These are phyloP conservation scores for Diploscapter pachys DNA, from an alignment of 1,140 invertebrate species.

Conservation along the genomic window DNA sequence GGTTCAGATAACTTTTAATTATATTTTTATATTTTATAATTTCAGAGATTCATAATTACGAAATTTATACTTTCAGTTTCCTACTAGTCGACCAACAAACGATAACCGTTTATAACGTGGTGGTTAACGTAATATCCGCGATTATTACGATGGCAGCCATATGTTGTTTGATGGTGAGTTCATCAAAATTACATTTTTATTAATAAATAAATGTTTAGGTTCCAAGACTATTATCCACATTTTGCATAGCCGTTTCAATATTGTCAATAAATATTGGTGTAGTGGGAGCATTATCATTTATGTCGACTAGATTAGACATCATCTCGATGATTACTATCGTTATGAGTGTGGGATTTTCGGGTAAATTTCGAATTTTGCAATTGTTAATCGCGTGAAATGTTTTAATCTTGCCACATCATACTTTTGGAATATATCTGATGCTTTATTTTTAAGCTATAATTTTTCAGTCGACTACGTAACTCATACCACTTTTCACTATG, in stretches of 20 bases:
- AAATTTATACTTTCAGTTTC: slow-evolving; percentile 39
- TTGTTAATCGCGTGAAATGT: not conserved
- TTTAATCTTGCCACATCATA: not conserved
- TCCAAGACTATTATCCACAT: slow-evolving; percentile 44
- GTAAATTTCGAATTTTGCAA: slow-evolving; percentile 14
- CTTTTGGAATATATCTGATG: not conserved
- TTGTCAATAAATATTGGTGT: slow-evolving; percentile 53
- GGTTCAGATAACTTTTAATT: too few relatives aligned
- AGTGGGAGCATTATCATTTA: slow-evolving; percentile 43
- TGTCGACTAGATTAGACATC: slow-evolving; percentile 47
- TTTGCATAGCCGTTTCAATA: slow-evolving; percentile 49
- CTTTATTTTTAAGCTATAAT: not conserved
- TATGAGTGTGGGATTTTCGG: slow-evolving; percentile 44
- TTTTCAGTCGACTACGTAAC: slow-evolving; percentile 51
- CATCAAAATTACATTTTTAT: not conserved
- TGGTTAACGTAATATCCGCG: slow-evolving; percentile 45
- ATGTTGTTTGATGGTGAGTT: slow-evolving; percentile 30
- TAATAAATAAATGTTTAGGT: slow-evolving; percentile 35
- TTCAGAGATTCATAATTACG: not conserved
- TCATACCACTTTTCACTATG: slow-evolving; percentile 51
- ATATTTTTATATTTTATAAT: slow-evolving; percentile 11
- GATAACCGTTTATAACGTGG: slow-evolving; percentile 47
- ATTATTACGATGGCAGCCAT: slow-evolving; percentile 49
- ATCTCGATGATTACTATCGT: slow-evolving; percentile 55
- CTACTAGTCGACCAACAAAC: slow-evolving; percentile 51